Conservation (phyloP, 2,888 invertebrate species). For the Harpalus rufipes region DNA sequence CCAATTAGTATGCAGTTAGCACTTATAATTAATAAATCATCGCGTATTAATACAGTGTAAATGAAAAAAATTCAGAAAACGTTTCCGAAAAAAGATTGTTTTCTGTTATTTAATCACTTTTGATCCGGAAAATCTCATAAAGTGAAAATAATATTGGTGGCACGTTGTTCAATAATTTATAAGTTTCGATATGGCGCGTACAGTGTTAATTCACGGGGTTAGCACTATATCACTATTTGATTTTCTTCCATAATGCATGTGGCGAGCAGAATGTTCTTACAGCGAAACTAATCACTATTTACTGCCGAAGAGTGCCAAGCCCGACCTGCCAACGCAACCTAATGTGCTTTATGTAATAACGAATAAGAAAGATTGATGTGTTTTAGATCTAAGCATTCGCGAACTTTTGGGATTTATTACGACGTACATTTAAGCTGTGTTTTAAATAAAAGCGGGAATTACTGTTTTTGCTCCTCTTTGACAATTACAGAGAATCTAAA, state of each 20-base stretch:
- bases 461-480: constrained; percentile 16
- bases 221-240: constrained; percentile 59
- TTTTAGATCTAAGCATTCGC: constrained; percentile 53
- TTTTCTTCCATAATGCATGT: constrained; percentile 58
- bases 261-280: constrained; percentile 37
- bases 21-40: no score
- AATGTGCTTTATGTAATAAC: constrained; percentile 50
- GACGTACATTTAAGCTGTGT: constrained; percentile 36
- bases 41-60: not conserved
- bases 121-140: constrained; percentile 4
- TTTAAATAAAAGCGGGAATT: constrained; percentile 46
- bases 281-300: constrained; percentile 58
- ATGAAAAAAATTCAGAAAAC: not conserved
- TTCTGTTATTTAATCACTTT: constrained; percentile 11
- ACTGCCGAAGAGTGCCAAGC: constrained; percentile 46
- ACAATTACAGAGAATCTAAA: constrained; percentile 21
- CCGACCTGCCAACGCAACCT: constrained; percentile 28
- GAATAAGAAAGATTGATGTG: constrained; percentile 56
- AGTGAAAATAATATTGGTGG: constrained; percentile 20
- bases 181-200: constrained; percentile 17
- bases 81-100: not conserved
- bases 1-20: no score
- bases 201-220: constrained; percentile 9
- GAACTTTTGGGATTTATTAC: constrained; percentile 40
- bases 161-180: constrained; percentile 45